A percentile compares a stretch with the other conserved stretches of the same genome.
Conservation (phyloP, 2,888 invertebrate genomes). For the Rutpela maculata region DNA sequence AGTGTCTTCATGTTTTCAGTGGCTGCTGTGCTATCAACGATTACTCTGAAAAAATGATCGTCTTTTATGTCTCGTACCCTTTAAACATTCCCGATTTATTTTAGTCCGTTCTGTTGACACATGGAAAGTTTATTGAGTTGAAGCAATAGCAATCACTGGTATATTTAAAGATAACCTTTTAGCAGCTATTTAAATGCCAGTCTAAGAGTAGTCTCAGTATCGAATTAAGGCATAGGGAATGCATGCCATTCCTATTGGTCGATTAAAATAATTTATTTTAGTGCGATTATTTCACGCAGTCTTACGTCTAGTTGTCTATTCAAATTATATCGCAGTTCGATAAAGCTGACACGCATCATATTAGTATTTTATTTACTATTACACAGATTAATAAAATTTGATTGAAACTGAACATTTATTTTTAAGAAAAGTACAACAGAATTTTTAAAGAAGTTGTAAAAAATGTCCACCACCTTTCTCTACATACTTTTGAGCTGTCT, state of each 20-base stretch:
- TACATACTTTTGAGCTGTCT: too few species aligned
- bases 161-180: slow-evolving; percentile 46
- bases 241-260: background rate
- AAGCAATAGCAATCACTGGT: slow-evolving; percentile 30
- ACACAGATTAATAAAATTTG: too few species aligned
- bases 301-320: background rate
- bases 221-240: slow-evolving; percentile 13
- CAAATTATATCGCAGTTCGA: too few species aligned
- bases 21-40: background rate
- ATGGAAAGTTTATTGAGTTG: slow-evolving; percentile 38
- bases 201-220: slow-evolving; percentile 23
- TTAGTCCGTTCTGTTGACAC: slow-evolving; percentile 38
- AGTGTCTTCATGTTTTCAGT: background rate
- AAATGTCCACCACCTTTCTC: too few species aligned
- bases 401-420: too few species aligned
- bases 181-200: slow-evolving; percentile 41
- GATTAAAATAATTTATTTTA: slow-evolving; percentile 16
- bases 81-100: slow-evolving; percentile 39
- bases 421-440: too few species aligned
- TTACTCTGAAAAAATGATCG: background rate
- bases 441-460: too few species aligned
- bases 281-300: background rate
- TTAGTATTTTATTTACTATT: too few species aligned
- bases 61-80: background rate
- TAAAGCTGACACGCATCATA: too few species aligned